Evolutionary conservation across 2,888 invertebrate genomes (phyloP).

Genomic region (Nysson spinosus): DNA sequence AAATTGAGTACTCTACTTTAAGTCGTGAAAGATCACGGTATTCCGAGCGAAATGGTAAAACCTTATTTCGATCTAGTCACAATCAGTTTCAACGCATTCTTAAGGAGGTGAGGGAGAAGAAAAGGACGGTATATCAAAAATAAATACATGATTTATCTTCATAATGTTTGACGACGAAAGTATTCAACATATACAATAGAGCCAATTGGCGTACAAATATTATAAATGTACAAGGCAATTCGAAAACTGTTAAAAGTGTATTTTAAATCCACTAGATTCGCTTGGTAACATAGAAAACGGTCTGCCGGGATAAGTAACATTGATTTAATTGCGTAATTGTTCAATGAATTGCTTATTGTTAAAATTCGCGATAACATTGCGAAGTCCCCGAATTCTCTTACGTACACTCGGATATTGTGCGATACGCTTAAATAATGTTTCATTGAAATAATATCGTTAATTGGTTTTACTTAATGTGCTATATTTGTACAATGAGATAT

Average conservation of each 20-base stretch:
- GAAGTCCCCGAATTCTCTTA: too few relatives aligned
- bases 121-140: conserved; percentile 23
- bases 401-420: too few relatives aligned
- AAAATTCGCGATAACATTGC: too few relatives aligned
- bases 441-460: too few relatives aligned
- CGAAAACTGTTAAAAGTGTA: conserved; percentile 3
- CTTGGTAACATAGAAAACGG: conserved; percentile 10
- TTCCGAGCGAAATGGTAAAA: conserved; percentile 6
- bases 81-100: not conserved
- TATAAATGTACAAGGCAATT: conserved; percentile 9
- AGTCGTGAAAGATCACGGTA: conserved; percentile 14
- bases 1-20: conserved; percentile 28
- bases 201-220: conserved; percentile 1
- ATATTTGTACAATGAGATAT: too few relatives aligned
- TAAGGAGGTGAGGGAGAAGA: not conserved
- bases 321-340: too few relatives aligned
- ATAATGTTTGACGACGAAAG: conserved; percentile 10
- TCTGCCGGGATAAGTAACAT: not conserved
- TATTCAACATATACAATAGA: conserved; percentile 6
- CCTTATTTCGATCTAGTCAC: not conserved
- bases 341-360: too few relatives aligned
- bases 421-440: too few relatives aligned
- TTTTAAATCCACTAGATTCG: not conserved
- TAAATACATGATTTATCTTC: conserved; percentile 41
- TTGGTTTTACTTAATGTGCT: too few relatives aligned